These are phyloP conservation scores for Perca fluviatilis DNA, from an alignment of 2,113 vertebrate species.

Conservation along the genomic window DNA sequence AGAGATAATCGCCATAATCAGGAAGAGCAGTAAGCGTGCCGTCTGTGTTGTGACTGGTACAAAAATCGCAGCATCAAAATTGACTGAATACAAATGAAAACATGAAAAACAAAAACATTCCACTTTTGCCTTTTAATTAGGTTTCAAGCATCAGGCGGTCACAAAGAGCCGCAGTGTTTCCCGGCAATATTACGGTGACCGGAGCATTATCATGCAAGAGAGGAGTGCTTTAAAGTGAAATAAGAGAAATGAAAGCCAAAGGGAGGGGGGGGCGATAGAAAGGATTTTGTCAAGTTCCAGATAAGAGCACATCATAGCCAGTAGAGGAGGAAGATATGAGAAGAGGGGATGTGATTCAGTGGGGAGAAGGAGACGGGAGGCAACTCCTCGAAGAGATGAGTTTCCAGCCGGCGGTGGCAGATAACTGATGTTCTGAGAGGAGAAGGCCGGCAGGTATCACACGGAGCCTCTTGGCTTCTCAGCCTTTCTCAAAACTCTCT, in stretches of 20 bases:
- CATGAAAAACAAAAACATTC: background rate
- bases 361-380: slow-evolving; percentile 35
- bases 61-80: slow-evolving; percentile 6
- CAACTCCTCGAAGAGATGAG: slow-evolving; percentile 41
- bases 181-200: background rate
- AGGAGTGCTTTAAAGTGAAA: slow-evolving; percentile 15
- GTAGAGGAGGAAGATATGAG: slow-evolving; percentile 43
- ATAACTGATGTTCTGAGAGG: slow-evolving; percentile 37
- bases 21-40: background rate
- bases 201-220: slow-evolving; percentile 17
- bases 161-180: background rate
- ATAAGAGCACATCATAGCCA: slow-evolving; percentile 58
- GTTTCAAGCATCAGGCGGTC: background rate
- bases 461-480: background rate
- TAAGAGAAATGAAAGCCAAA: slow-evolving; percentile 19
- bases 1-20: slow-evolving; percentile 26
- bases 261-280: slow-evolving; percentile 11
- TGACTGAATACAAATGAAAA: background rate
- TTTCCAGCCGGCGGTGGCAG: slow-evolving; percentile 44
- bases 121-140: background rate
- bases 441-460: slow-evolving; percentile 29
- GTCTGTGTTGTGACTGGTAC: background rate
- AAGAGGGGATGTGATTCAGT: slow-evolving; percentile 50
- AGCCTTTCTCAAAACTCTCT: background rate
- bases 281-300: slow-evolving; percentile 27